Percentiles rank a stretch among this genome's conserved stretches.
Conservation (phyloP, 2,797 vertebrate genomes). For the Tamandua tetradactyla region DNA sequence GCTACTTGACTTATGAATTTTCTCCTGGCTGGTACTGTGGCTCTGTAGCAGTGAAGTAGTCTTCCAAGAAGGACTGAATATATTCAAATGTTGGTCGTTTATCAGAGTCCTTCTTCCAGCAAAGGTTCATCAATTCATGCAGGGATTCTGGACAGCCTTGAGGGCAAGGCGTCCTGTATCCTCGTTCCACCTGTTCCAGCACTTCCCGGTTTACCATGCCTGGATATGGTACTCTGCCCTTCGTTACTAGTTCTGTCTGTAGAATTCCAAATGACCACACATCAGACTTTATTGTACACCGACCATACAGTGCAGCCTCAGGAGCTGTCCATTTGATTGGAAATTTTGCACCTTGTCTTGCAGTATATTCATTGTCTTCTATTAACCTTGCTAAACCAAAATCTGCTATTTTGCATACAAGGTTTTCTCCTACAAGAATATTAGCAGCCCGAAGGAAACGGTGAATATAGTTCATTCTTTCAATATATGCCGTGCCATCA, state of each 20-base stretch:
- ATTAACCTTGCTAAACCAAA: constrained; percentile 95
- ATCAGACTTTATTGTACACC: no score
- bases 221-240: constrained; percentile 63
- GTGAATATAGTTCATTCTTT: constrained; percentile 99
- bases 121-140: constrained; percentile 96
- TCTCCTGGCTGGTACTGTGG: constrained; percentile 98
- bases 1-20: constrained; percentile 91
- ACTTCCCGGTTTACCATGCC: constrained; percentile 98
- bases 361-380: constrained; percentile 98
- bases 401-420: constrained; percentile 98
- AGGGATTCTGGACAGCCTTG: constrained; percentile 96
- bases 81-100: constrained; percentile 98
- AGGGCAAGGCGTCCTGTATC: constrained; percentile 97
- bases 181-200: constrained; percentile 96
- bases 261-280: no score
- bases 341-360: constrained; percentile 92
- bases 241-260: no score
- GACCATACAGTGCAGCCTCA: no score
- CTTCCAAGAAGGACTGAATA: constrained; percentile 97
- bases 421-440: constrained; percentile 96
- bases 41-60: constrained; percentile 98
- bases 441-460: constrained; percentile 96
- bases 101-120: constrained; percentile 98
- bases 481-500: constrained; percentile 98
- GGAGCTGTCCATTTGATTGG: no score